Evolutionary conservation across 1,140 invertebrate genomes (phyloP).

Genomic region (Heliconius eleuchia): DNA sequence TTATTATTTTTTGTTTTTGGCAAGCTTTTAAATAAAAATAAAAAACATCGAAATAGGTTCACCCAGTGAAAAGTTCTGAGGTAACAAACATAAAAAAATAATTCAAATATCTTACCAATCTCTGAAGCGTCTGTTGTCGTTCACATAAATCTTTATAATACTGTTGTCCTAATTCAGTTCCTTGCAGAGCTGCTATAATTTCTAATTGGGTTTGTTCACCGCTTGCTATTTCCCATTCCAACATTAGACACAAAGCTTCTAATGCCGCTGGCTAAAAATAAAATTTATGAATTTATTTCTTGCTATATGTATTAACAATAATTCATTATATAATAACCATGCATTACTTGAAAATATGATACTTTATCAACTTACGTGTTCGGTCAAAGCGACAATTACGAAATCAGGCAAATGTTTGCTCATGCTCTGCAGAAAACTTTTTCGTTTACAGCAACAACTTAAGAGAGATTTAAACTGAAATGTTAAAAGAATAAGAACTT

Average conservation of each 20-base stretch:
- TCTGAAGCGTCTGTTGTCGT: slow-evolving; percentile 88
- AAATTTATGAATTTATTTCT: slow-evolving; percentile 8
- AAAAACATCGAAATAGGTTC: too few relatives aligned
- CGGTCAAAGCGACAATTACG: slow-evolving; percentile 88
- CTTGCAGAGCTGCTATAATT: slow-evolving; percentile 91
- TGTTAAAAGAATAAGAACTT: neutral
- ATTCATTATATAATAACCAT: neutral
- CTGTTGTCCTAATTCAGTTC: slow-evolving; percentile 86
- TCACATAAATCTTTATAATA: slow-evolving; percentile 89
- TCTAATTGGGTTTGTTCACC: slow-evolving; percentile 87
- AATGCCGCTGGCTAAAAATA: slow-evolving; percentile 81
- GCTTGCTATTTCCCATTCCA: slow-evolving; percentile 86
- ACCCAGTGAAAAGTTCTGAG: too few relatives aligned
- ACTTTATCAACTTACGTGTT: slow-evolving; percentile 81
- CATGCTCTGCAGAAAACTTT: slow-evolving; percentile 88
- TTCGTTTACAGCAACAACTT: slow-evolving; percentile 89
- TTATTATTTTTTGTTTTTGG: too few relatives aligned
- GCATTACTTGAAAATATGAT: neutral
- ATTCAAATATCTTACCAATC: slow-evolving; percentile 83
- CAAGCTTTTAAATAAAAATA: too few relatives aligned
- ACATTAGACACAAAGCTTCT: slow-evolving; percentile 89
- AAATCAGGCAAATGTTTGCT: slow-evolving; percentile 88
- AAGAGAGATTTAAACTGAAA: slow-evolving; percentile 85
- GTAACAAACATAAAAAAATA: too few relatives aligned
- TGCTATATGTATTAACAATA: neutral